A percentile compares a stretch with the other conserved stretches of the same genome.
These are phyloP conservation scores for Danio albolineatus DNA, from an alignment of 2,797 vertebrate genomes.

Conservation along the genomic window DNA sequence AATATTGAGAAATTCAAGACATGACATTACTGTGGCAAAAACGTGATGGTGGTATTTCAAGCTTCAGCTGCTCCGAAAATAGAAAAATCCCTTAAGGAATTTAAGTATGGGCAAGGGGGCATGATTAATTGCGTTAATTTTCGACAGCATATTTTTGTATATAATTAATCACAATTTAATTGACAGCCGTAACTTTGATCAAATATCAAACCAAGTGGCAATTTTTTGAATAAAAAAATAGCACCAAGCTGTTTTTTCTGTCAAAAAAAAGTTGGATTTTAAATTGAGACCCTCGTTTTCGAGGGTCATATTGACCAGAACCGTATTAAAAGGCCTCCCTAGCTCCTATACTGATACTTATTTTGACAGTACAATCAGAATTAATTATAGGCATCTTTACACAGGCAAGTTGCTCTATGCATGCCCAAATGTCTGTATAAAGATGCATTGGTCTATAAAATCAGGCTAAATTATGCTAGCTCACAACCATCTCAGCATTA, in stretches of 20 bases:
- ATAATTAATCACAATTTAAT: conserved; percentile 13
- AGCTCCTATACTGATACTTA: too few relatives aligned
- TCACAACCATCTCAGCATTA: too few relatives aligned
- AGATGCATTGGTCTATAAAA: too few relatives aligned
- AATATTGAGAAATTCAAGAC: neutral
- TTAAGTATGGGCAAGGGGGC: neutral
- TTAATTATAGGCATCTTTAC: too few relatives aligned
- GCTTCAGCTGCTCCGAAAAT: neutral
- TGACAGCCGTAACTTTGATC: neutral
- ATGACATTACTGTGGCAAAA: neutral
- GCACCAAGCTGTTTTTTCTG: neutral
- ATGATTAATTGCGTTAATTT: conserved; percentile 30
- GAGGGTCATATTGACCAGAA: too few relatives aligned
- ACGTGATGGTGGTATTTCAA: conserved; percentile 14
- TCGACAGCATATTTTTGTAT: neutral
- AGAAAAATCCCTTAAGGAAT: conserved; percentile 5
- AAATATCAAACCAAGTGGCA: conserved; percentile 18
- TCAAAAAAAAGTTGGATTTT: neutral
- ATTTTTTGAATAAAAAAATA: neutral
- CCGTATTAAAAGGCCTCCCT: too few relatives aligned
- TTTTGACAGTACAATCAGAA: too few relatives aligned
- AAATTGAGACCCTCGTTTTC: neutral
- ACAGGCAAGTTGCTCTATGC: too few relatives aligned
- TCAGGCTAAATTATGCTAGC: too few relatives aligned
- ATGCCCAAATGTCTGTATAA: too few relatives aligned